phyloP scores from a whole-genome alignment of 2,113 vertebrate genomes.

The Prochilodus magdalenae region DNA sequence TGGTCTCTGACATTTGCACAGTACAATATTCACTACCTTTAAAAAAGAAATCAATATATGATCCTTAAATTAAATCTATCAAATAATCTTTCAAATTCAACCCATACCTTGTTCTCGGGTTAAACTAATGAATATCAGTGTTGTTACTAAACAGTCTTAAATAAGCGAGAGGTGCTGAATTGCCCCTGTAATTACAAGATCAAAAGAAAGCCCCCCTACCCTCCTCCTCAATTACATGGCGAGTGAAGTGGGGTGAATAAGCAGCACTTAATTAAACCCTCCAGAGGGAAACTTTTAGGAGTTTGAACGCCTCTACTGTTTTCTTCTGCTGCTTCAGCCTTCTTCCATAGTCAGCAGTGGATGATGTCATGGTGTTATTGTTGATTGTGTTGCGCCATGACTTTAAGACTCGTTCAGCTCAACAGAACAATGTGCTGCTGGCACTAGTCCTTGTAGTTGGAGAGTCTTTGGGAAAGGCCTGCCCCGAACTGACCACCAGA shows the following conservation, averaged over 20 bases:
- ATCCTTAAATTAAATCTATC: not conserved
- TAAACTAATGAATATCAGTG: not conserved
- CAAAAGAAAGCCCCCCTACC: conserved; percentile 25
- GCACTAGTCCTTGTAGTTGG: conserved; percentile 1
- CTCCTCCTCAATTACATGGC: conserved; percentile 36
- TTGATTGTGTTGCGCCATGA: not conserved
- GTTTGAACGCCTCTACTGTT: conserved; percentile 39
- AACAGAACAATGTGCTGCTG: conserved; percentile 35
- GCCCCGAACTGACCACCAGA: conserved; percentile 5
- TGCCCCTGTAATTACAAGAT: conserved; percentile 38
- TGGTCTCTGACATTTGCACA: too few relatives aligned
- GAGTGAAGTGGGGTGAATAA: conserved; percentile 35
- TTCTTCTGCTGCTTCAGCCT: not conserved
- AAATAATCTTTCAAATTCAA: not conserved
- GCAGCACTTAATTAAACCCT: conserved; percentile 37
- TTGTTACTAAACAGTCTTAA: conserved; percentile 28
- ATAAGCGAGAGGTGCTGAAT: conserved; percentile 27
- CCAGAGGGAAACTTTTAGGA: conserved; percentile 17
- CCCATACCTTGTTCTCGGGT: not conserved
- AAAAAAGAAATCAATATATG: too few relatives aligned
- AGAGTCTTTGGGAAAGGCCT: conserved; percentile 28
- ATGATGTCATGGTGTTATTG: conserved; percentile 44
- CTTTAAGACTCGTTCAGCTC: conserved; percentile 22
- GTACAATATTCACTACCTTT: too few relatives aligned
- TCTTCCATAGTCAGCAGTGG: conserved; percentile 16